Conservation (phyloP, 2,797 vertebrate species). For the Notoglanidium macrostoma region DNA sequence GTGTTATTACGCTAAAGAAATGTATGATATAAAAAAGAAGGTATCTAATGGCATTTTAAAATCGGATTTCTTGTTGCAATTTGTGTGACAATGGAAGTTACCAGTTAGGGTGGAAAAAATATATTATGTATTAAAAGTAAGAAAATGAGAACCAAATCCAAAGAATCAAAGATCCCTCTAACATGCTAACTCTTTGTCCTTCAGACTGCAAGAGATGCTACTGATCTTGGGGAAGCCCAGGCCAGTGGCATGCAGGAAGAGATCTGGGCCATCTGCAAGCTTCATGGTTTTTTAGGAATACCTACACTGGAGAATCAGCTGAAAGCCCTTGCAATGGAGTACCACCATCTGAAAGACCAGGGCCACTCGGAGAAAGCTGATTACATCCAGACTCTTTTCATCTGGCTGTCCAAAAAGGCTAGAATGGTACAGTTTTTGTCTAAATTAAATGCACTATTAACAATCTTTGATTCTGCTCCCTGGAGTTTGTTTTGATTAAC, state of each 20-base stretch:
- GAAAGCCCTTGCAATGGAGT: constrained; percentile 73
- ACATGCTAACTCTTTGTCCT: neutral
- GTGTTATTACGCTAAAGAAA: constrained; percentile 65
- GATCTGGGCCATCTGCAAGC: constrained; percentile 72
- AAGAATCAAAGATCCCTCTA: neutral
- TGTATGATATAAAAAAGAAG: constrained; percentile 68
- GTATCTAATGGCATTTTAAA: constrained; percentile 40
- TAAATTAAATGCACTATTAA: neutral
- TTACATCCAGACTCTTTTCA: constrained; percentile 72
- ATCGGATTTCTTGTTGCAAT: neutral
- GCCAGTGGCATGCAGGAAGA: constrained; percentile 68
- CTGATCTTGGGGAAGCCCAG: constrained; percentile 64
- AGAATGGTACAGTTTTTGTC: constrained; percentile 63
- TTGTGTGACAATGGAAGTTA: neutral
- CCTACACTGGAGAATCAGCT: constrained; percentile 70
- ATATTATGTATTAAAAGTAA: neutral
- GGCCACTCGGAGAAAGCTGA: constrained; percentile 70
- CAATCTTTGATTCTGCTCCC: neutral
- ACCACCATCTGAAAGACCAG: constrained; percentile 71
- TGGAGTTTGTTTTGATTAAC: neutral
- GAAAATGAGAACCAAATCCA: neutral
- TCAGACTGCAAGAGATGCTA: constrained; percentile 59
- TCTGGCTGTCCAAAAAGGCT: constrained; percentile 71
- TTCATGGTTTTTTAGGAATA: constrained; percentile 68
- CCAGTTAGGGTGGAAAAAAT: neutral